Percentiles rank a stretch among this genome's conserved stretches.
These are phyloP conservation scores for Galagoides demidoff DNA, from an alignment of 2,797 vertebrate genomes.

Conservation along the genomic window DNA sequence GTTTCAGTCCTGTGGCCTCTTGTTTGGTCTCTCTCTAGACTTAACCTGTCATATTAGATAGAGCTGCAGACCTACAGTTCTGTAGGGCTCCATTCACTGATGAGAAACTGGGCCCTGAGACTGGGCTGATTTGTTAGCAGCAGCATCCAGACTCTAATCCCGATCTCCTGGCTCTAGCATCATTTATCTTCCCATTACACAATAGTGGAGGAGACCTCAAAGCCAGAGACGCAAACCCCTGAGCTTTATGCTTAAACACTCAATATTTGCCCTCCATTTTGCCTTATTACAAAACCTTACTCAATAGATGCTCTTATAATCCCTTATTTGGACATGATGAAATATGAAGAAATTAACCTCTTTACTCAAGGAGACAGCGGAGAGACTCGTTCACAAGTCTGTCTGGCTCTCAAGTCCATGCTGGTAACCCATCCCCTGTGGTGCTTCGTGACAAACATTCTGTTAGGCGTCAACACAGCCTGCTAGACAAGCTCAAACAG, in stretches of 20 bases:
- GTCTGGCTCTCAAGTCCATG: not conserved
- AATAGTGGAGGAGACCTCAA: not conserved
- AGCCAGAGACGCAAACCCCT: not conserved
- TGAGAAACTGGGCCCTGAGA: not conserved
- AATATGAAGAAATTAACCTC: not conserved
- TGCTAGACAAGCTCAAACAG: not conserved
- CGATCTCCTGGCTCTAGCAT: not conserved
- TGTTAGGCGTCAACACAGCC: not conserved
- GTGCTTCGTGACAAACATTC: not conserved
- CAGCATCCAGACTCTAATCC: not conserved
- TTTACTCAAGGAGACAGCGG: not conserved
- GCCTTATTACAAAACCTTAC: not conserved
- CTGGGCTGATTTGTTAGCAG: not conserved
- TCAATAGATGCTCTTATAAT: not conserved
- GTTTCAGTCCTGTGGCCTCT: not conserved
- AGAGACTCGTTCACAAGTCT: not conserved
- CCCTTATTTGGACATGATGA: not conserved
- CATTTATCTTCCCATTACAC: not conserved
- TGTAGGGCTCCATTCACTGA: not conserved
- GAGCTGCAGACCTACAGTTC: not conserved
- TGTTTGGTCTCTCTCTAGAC: not conserved
- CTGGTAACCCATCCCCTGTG: not conserved
- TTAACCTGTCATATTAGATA: not conserved
- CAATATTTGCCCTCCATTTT: slow-evolving; percentile 13
- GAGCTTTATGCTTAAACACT: not conserved